phyloP scores from a whole-genome alignment of 2,888 invertebrate species.

The Pachymerium ferrugineum region DNA sequence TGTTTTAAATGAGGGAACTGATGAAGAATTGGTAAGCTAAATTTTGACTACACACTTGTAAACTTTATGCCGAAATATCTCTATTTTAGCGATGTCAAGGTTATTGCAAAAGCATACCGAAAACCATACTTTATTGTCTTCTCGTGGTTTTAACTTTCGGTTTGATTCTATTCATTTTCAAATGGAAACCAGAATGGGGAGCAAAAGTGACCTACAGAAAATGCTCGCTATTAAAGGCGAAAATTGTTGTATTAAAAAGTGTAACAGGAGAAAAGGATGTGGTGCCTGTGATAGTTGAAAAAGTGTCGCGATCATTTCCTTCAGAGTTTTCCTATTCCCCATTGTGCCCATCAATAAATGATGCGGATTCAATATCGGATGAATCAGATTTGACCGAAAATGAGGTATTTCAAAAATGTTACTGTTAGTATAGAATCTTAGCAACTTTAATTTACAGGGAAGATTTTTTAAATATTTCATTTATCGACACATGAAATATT shows the following conservation, averaged over 20 bases:
- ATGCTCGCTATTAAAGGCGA: constrained; percentile 31
- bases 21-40: constrained; percentile 33
- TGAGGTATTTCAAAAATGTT: background rate
- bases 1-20: constrained; percentile 33
- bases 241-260: constrained; percentile 30
- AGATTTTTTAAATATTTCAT: constrained; percentile 34
- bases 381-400: background rate
- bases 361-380: background rate
- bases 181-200: constrained; percentile 36
- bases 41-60: background rate
- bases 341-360: background rate
- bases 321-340: background rate
- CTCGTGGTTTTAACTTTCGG: constrained; percentile 32
- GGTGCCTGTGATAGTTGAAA: background rate
- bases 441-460: constrained; percentile 28
- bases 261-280: constrained; percentile 24
- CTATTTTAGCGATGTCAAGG: constrained; percentile 34
- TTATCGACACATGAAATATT: constrained; percentile 34
- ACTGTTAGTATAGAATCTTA: background rate
- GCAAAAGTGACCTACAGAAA: constrained; percentile 16
- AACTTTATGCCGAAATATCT: background rate
- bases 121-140: constrained; percentile 28
- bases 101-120: constrained; percentile 26
- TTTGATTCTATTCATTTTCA: constrained; percentile 32
- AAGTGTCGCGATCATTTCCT: constrained; percentile 20